phyloP scores from a whole-genome alignment of 2,888 invertebrate genomes.

The Eupithecia dodoneata region DNA sequence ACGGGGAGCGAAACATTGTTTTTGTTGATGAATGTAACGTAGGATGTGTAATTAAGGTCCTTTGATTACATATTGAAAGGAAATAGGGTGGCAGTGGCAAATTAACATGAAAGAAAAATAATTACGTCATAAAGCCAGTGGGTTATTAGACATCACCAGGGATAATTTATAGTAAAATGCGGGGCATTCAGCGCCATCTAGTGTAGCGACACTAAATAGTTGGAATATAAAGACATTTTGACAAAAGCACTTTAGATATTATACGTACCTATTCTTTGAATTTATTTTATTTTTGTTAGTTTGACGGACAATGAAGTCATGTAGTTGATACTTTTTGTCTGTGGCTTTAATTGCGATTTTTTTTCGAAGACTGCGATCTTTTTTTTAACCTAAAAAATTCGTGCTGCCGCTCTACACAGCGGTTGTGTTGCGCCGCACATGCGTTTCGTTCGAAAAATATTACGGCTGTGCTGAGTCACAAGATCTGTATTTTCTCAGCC shows the following conservation, averaged over 20 bases:
- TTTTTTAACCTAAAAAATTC: too few species aligned
- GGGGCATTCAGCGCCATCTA: not conserved
- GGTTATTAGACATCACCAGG: not conserved
- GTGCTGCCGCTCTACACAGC: too few species aligned
- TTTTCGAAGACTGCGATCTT: too few species aligned
- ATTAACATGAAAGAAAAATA: conserved; percentile 16
- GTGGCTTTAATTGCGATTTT: too few species aligned
- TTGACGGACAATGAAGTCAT: too few species aligned
- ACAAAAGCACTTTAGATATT: not conserved
- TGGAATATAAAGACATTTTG: not conserved
- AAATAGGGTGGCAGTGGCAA: conserved; percentile 7
- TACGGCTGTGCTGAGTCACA: too few species aligned
- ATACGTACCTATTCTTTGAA: too few species aligned
- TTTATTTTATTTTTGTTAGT: too few species aligned
- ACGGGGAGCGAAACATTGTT: conserved; percentile 18
- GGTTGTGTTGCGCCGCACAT: too few species aligned
- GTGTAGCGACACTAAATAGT: not conserved
- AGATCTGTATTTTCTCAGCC: too few species aligned
- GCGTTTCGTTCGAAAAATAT: too few species aligned
- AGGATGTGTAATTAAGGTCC: conserved; percentile 25
- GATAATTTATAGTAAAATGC: not conserved
- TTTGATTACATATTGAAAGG: conserved; percentile 22
- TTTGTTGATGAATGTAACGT: conserved; percentile 24
- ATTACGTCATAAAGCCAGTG: conserved; percentile 4
- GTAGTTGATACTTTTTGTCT: too few species aligned